Evolutionary conservation across 1,140 invertebrate species (phyloP), one percentile per base, ranked within the genome.

Genomic region (Hycleus cichorii): DNA sequence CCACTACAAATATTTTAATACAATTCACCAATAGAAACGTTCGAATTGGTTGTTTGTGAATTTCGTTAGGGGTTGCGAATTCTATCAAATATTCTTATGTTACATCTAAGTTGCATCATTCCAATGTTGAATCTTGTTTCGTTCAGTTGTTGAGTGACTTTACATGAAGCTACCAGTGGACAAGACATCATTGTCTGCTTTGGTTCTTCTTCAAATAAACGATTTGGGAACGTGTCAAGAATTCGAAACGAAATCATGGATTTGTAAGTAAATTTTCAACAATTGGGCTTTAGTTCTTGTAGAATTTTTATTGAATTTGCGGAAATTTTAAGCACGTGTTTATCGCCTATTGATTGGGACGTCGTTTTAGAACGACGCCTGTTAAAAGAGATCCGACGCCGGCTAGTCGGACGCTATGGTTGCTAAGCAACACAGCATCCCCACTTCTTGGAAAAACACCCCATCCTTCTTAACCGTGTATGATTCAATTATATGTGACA

Each of bases 401-500:
- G 66, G 49, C 56, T 63, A 56, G 63, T 66, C 67, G 67, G 62
- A 67, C 69, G 63, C 63, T 65, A 59, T 57, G 58, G 64, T 65
- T 59, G 66, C 70, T 54, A 50, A 58, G 70, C 69, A 69, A 72
- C 70, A 48, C 68, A 72, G 65, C 66, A 63, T 69, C 70, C 68
- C 71, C 61, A 59, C 66, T 64, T 51, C 47, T 58, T 53, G 54
- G 50, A 60, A 27, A 55, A 51, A 26, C 63, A 53, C 65, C 57
- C 9, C 40, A 42, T 42, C 4, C 40, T n/a, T 10, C 11, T 3
- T 42, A 42, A 42, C 40, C 40, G 11, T 60, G 60, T 62, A 64
- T 66, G 69, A 72, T 72, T 69, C 70, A 70, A 70, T 70, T 69
- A 42, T 42, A 69, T 66, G 58, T 64, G 67, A 67, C 64, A 65